These are phyloP conservation scores for Pluvianellus socialis DNA, from an alignment of 2,113 vertebrate species.

Conservation along the genomic window DNA sequence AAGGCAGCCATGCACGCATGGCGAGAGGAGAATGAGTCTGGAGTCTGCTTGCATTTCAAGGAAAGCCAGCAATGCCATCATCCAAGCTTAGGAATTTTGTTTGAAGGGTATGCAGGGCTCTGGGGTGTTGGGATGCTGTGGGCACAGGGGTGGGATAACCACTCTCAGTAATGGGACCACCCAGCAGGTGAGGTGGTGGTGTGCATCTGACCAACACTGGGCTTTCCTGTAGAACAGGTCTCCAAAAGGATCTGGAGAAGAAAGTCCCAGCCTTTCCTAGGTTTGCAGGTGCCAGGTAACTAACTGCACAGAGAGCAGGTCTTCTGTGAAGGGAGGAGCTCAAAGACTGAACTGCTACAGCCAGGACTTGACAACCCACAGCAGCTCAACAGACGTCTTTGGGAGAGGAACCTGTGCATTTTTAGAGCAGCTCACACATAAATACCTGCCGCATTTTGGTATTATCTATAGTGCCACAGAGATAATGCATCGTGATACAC, in stretches of 20 bases:
- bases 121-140: not conserved
- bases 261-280: not conserved
- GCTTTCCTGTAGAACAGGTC: not conserved
- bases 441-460: not conserved
- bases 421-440: not conserved
- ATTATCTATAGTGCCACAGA: not conserved
- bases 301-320: not conserved
- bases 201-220: fast-evolving
- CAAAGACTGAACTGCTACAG: not conserved
- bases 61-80: not conserved
- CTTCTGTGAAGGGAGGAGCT: not conserved
- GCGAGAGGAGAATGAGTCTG: not conserved
- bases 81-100: not conserved
- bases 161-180: not conserved
- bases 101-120: not conserved
- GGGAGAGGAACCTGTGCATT: not conserved
- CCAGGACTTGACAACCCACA: not conserved
- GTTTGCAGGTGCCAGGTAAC: not conserved
- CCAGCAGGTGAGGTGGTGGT: not conserved
- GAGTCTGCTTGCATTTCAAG: not conserved
- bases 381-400: not conserved
- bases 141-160: not conserved
- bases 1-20: no score
- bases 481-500: not conserved
- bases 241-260: not conserved